Conservation (phyloP, 2,797 vertebrate species). For the Myotis vivesi region DNA sequence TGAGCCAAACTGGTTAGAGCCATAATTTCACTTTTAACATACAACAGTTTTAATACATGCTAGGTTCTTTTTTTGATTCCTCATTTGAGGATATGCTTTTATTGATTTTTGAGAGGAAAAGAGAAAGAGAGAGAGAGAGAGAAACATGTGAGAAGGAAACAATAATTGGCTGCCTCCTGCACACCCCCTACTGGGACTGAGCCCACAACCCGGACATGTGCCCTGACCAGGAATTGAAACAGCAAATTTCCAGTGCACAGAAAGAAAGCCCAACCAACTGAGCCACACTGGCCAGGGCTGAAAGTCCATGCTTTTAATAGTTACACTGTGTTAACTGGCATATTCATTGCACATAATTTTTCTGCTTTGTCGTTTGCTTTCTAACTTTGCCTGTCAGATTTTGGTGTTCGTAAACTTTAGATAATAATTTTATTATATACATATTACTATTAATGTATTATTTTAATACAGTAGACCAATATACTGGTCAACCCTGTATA, state of each 20-base stretch:
- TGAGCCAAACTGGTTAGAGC: too few relatives aligned
- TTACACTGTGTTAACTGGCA: neutral
- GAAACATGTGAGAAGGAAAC: neutral
- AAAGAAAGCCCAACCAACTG: too few relatives aligned
- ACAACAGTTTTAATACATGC: neutral
- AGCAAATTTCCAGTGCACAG: too few relatives aligned
- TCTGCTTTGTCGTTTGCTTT: neutral
- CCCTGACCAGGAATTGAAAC: neutral
- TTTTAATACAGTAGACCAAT: conserved; percentile 50
- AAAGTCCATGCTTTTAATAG: neutral
- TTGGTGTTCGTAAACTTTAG: conserved; percentile 21
- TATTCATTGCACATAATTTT: neutral
- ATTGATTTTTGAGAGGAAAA: neutral
- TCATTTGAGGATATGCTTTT: neutral
- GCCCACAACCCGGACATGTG: neutral
- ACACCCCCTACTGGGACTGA: neutral
- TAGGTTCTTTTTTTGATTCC: neutral
- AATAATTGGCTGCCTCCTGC: neutral
- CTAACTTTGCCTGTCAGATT: neutral
- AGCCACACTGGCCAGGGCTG: too few relatives aligned
- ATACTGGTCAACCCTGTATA: conserved; percentile 60
- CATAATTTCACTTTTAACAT: neutral
- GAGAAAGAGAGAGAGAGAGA: too few relatives aligned
- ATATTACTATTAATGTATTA: neutral
- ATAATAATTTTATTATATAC: neutral